These are phyloP conservation scores for Corella eumyota DNA, from an alignment of 23 tunicate species.

Conservation along the genomic window DNA sequence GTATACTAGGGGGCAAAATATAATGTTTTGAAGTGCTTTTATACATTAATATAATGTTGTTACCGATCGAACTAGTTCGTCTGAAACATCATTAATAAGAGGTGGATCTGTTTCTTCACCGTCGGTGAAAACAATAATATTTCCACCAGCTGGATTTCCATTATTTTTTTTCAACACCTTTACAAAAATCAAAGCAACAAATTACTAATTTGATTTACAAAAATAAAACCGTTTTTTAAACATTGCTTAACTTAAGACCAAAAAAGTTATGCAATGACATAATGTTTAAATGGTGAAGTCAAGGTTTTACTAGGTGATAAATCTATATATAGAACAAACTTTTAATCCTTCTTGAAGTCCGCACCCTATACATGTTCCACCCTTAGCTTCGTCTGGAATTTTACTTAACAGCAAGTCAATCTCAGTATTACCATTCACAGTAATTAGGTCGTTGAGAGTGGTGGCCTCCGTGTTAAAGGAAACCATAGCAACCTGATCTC, in stretches of 20 bases:
- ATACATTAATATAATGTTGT: neutral
- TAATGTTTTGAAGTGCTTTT: neutral
- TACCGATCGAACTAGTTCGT: conserved; percentile 28
- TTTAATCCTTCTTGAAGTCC: conserved; percentile 8
- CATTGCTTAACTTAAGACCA: no score
- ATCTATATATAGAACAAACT: no score
- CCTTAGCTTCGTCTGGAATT: conserved; percentile 25
- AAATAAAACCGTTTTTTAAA: no score
- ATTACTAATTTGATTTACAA: no score
- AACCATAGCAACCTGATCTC: conserved; percentile 31
- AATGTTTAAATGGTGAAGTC: no score
- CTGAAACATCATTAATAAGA: conserved; percentile 14
- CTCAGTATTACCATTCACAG: conserved; percentile 6
- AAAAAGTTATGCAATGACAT: no score
- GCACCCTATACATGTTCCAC: conserved; percentile 52
- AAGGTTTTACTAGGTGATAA: no score
- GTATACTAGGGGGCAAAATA: neutral
- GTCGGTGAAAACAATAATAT: conserved; percentile 49
- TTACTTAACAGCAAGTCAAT: conserved; percentile 2
- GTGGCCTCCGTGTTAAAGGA: conserved; percentile 17
- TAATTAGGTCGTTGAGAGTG: conserved; percentile 2
- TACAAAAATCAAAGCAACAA: neutral
- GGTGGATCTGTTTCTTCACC: conserved; percentile 57
- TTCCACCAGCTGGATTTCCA: conserved; percentile 37
- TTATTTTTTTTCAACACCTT: conserved; percentile 23